phyloP scores from a whole-genome alignment of 1,140 invertebrate genomes.

The Drosophila lini region DNA sequence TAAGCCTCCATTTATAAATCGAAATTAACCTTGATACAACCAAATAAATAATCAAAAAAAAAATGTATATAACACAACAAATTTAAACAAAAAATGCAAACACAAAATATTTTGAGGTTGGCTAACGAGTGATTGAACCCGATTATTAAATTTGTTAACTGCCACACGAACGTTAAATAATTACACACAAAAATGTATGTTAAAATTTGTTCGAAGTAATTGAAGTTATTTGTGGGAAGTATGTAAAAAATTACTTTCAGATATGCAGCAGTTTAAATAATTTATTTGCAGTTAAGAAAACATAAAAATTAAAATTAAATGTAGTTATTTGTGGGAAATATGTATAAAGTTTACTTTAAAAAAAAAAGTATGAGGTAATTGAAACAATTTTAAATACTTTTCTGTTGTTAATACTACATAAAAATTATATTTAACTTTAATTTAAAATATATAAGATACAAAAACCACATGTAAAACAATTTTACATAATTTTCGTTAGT shows the following conservation, averaged over 20 bases:
- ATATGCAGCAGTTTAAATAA: no score
- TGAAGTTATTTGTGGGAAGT: neutral
- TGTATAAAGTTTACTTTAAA: no score
- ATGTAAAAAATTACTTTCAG: no score
- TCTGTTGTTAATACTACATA: neutral
- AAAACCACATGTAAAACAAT: no score
- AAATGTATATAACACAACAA: constrained; percentile 31
- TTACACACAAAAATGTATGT: neutral
- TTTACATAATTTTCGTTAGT: neutral
- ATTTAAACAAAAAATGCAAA: constrained; percentile 19
- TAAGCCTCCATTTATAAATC: constrained; percentile 52
- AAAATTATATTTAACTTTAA: neutral
- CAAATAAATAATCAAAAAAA: constrained; percentile 60
- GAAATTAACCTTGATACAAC: constrained; percentile 73
- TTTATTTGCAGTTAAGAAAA: no score
- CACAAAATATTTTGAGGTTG: constrained; percentile 22
- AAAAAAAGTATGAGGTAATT: neutral
- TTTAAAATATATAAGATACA: neutral
- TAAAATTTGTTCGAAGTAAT: constrained; percentile 1
- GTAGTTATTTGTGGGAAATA: no score
- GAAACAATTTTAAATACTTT: neutral
- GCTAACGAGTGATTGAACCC: constrained; percentile 19
- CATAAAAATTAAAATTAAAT: no score
- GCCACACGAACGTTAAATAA: constrained; percentile 1
- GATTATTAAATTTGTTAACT: constrained; percentile 21